These are phyloP conservation scores for Ganaspis brasiliensis DNA, from an alignment of 2,888 invertebrate genomes.

Conservation along the genomic window DNA sequence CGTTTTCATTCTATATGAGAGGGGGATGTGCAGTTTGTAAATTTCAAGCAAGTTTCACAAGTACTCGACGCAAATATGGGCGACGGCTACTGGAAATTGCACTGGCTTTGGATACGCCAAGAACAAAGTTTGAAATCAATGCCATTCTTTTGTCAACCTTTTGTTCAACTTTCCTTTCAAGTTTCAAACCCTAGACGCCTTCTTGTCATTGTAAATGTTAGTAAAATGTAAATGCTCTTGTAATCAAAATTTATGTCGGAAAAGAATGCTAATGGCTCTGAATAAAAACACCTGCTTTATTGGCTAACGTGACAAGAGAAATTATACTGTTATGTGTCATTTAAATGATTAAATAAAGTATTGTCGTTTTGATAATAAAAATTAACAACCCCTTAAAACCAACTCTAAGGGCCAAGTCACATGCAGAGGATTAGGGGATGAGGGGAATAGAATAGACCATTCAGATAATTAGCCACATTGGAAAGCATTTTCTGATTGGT, in stretches of 20 bases:
- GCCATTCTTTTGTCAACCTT: constrained; percentile 21
- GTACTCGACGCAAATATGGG: constrained; percentile 30
- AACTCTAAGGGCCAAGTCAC: too few species aligned
- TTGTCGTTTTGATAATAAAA: too few species aligned
- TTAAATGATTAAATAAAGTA: too few species aligned
- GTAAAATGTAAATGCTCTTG: constrained; percentile 27
- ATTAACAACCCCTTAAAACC: too few species aligned
- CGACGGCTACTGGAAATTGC: constrained; percentile 35
- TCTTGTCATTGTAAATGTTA: constrained; percentile 19
- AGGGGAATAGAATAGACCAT: too few species aligned
- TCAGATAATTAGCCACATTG: too few species aligned
- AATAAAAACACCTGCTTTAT: too few species aligned
- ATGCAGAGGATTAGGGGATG: too few species aligned
- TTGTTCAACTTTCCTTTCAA: constrained; percentile 26
- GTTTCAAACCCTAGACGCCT: constrained; percentile 4
- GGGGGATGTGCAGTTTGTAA: constrained; percentile 2
- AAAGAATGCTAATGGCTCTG: background rate
- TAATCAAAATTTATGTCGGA: constrained; percentile 3
- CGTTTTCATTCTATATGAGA: background rate
- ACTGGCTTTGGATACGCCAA: constrained; percentile 3
- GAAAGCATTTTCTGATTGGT: too few species aligned
- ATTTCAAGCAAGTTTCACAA: constrained; percentile 33
- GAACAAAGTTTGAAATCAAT: constrained; percentile 36
- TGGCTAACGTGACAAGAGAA: too few species aligned
- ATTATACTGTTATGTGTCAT: too few species aligned